Base-by-base conservation (phyloP, 2,113 vertebrate genomes). In the Chaetops frenatus region DNA sequence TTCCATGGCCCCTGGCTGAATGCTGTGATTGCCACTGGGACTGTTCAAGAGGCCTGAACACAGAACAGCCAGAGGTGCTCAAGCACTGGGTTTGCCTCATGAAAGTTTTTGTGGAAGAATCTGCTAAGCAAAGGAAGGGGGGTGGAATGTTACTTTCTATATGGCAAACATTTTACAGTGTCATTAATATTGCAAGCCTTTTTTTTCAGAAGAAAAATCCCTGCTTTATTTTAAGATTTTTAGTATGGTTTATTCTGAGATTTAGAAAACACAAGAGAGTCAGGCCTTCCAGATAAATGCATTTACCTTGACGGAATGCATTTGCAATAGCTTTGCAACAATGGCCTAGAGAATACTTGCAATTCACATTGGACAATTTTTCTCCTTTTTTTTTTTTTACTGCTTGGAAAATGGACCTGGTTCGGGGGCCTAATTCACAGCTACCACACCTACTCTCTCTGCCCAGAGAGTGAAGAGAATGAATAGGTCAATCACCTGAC, bases 401-500 rank as follows among this genome's bases (percentile, higher is more conserved):
- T 96, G 95, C 96, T 98, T 94, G 96, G 98, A 98, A 99, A 99
- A 98, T 98, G 98, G 98, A 98, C 98, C 97, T 95, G 88, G 97
- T 98, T 98, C 50, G 58, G 53, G 92, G 98, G 97, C 97, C 97
- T 98, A 98, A 98, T 98, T 98, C 98, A 95, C 97, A 80, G 97
- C 97, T 97, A 98, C 98, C 98, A 98, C 98, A 98, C 98, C 98
- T 97, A 98, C 97, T 97, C 94, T 98, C 97, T 98, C 97, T 98
- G 97, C 97, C 97, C 97, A 97, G 98, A 98, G 98, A 99, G 98
- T 95, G 97, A 98, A 98, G 98, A 98, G 98, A 99, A 98, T 98
- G 98, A 98, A 98, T 98, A 92, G 98, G 98, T 98, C 99, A 99
- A 99, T 99, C 99, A 99, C 98, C 98, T 99, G 99, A 99, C 99